A percentile compares a stretch with the other conserved stretches of the same genome.
phyloP scores from a whole-genome alignment of 2,888 invertebrate genomes.

The Dromius quadrimaculatus region DNA sequence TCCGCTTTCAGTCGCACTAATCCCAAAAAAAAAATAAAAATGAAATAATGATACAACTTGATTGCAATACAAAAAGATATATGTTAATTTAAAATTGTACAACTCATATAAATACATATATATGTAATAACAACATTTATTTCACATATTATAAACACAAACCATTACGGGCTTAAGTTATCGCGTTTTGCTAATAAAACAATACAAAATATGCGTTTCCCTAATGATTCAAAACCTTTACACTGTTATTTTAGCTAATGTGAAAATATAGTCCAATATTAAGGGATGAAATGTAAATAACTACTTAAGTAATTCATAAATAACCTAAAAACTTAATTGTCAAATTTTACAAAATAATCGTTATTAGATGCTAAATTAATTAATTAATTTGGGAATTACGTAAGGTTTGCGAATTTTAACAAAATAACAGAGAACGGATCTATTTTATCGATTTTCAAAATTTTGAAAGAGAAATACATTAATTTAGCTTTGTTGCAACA shows the following conservation, averaged over 20 bases:
- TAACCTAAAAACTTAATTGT: constrained; percentile 14
- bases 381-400: no score
- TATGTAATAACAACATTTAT: constrained; percentile 48
- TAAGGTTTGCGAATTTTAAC: no score
- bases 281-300: constrained; percentile 19
- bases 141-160: constrained; percentile 43
- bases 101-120: constrained; percentile 51
- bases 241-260: constrained; percentile 39
- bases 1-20: no score
- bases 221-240: constrained; percentile 34
- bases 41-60: constrained; percentile 34
- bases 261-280: constrained; percentile 28
- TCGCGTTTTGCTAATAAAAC: constrained; percentile 39
- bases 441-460: no score
- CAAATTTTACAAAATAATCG: constrained; percentile 16
- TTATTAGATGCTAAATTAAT: no score
- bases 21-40: no score
- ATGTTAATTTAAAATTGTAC: constrained; percentile 49
- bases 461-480: no score
- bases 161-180: constrained; percentile 48
- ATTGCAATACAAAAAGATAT: constrained; percentile 46
- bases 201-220: constrained; percentile 36
- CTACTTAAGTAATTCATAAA: constrained; percentile 21
- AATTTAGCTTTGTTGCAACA: no score
- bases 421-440: no score